Evolutionary conservation across 2,888 invertebrate genomes (phyloP), one percentile per base, ranked within the genome.

Genomic region (Acutogordius australiensis): DNA sequence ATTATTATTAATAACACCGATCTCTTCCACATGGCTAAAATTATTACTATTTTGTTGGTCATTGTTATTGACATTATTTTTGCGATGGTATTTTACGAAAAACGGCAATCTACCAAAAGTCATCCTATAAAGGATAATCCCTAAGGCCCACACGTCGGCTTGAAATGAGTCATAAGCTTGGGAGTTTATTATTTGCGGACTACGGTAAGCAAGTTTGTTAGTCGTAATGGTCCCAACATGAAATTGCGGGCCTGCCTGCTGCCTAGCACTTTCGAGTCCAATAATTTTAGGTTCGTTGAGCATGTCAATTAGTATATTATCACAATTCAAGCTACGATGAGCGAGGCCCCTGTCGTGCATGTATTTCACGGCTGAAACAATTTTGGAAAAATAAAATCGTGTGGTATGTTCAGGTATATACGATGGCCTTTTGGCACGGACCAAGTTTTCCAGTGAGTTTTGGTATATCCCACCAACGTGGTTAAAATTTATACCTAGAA

Each of bases 111-210:
- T 8, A 23, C 51, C 51, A 51, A 51, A 51, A n/a, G 51, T 51
- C 4, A 26, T 51, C 23, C 51, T 51, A 51, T n/a, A 51, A 8
- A 51, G 26, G 8, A 51, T 51, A 21, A 51, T 51, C 4, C 51
- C 51, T 51, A 51, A 26, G 23, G 51, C 51, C 51, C 51, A 51
- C 4, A 51, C 51, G 23, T 51, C 51, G 23, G 51, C 51, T 23
- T 26, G 18, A 4, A 13, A n/a, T n/a, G 51, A 26, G 23, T 51
- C 23, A 51, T 51, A 51, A 23, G 23, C 23, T n/a, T 51, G 4
- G 23, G 8, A 51, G 8, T 51, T 51, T n/a, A 51, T 51, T 26
- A 51, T 51, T 26, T 51, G 51, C 8, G 51, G 51, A 51, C 51
- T n/a, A 4, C 51, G 8, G 23, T 51, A 51, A 23, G 18, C 26